phyloP scores from a whole-genome alignment of 2,113 vertebrate genomes.

The Callipepla californica region DNA sequence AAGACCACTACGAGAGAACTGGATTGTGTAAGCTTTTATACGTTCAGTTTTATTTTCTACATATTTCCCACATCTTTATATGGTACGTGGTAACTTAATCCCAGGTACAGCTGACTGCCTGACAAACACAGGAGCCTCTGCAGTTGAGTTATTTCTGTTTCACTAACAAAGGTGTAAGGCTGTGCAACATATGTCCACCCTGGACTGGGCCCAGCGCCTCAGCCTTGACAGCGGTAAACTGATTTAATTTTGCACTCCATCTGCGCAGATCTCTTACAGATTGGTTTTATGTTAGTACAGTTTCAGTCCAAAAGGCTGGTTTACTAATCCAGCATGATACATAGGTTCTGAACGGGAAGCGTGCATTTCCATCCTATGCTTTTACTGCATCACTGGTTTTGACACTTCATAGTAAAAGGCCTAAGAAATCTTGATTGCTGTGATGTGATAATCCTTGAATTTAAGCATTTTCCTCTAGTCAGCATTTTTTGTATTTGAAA shows the following conservation, averaged over 20 bases:
- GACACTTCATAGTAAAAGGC: neutral
- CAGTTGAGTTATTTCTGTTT: neutral
- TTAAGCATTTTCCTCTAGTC: neutral
- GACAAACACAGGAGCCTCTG: rapidly evolving
- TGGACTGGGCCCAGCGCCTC: neutral
- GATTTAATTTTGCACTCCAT: neutral
- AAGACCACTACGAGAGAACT: neutral
- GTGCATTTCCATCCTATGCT: neutral
- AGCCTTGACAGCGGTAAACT: neutral
- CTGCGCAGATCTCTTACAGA: neutral
- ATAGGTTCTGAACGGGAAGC: neutral
- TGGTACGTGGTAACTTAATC: neutral
- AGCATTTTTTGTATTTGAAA: neutral
- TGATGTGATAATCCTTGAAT: neutral
- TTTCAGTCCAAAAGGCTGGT: neutral
- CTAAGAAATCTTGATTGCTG: neutral
- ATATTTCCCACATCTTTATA: neutral
- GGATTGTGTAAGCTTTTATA: neutral
- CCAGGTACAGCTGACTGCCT: neutral
- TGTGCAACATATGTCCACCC: neutral
- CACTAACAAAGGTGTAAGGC: neutral
- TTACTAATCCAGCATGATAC: neutral
- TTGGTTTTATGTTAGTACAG: neutral
- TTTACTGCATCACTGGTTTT: neutral
- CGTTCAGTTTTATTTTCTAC: neutral